Evolutionary conservation across 2,888 invertebrate genomes (phyloP).

Genomic region (Trissonchulus sp.): DNA sequence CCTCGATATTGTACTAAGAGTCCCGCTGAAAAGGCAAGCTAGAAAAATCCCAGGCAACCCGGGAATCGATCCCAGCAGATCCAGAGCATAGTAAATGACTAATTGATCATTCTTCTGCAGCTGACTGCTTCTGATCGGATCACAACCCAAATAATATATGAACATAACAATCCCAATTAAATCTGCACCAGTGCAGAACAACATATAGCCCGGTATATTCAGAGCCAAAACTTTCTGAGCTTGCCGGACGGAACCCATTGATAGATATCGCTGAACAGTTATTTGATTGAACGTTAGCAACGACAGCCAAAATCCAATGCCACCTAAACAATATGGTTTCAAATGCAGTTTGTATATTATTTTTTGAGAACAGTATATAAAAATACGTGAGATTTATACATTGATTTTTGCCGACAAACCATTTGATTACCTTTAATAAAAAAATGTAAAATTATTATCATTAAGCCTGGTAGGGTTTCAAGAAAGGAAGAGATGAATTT

Average conservation of each 20-base stretch:
- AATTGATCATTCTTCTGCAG: slow-evolving; percentile 37
- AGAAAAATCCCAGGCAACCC: slow-evolving; percentile 15
- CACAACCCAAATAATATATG: slow-evolving; percentile 45
- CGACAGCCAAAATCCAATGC: slow-evolving; percentile 25
- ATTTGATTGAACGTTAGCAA: slow-evolving; percentile 13
- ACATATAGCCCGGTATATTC: slow-evolving; percentile 24
- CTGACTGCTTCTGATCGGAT: slow-evolving; percentile 40
- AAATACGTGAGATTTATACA: too few relatives aligned
- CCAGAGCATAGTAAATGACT: slow-evolving; percentile 7
- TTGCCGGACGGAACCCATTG: background rate
- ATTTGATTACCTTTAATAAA: too few relatives aligned
- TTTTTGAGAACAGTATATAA: too few relatives aligned
- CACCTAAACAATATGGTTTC: too few relatives aligned
- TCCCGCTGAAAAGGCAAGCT: slow-evolving; percentile 21
- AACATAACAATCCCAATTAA: slow-evolving; percentile 43
- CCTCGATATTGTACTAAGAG: too few relatives aligned
- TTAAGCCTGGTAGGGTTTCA: too few relatives aligned
- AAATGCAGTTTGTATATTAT: too few relatives aligned
- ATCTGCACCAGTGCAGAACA: slow-evolving; percentile 43
- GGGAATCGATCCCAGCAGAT: background rate
- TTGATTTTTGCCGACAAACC: too few relatives aligned
- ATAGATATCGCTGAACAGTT: slow-evolving; percentile 3
- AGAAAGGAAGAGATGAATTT: too few relatives aligned
- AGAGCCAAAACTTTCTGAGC: slow-evolving; percentile 3
- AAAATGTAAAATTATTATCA: too few relatives aligned